Conservation (phyloP, 2,888 invertebrate species). For the Chloroclystis v-ata region DNA sequence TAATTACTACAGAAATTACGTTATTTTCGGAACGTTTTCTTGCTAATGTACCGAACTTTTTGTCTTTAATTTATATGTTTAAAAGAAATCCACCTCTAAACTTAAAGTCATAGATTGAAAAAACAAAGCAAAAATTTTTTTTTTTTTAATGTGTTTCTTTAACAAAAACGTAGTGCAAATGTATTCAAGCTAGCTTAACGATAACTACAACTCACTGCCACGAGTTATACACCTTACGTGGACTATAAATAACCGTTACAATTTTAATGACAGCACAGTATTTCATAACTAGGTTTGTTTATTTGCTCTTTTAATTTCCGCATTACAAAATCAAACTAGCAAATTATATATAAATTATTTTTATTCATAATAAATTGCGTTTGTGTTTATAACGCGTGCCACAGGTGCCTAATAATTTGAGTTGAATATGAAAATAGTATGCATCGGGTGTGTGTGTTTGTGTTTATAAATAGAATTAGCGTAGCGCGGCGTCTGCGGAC, state of each 20-base stretch:
- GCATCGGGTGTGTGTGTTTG: conserved; percentile 51
- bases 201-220: too few relatives aligned
- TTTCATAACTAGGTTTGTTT: neutral
- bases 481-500: conserved; percentile 72
- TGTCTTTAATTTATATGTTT: too few relatives aligned
- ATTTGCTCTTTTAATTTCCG: neutral
- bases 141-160: too few relatives aligned
- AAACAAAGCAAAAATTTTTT: too few relatives aligned
- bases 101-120: too few relatives aligned
- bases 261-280: conserved; percentile 1
- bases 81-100: too few relatives aligned
- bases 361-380: neutral
- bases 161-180: too few relatives aligned
- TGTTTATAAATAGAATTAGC: conserved; percentile 70
- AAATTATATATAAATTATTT: too few relatives aligned
- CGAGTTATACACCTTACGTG: neutral
- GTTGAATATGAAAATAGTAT: conserved; percentile 60
- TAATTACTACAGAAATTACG: too few relatives aligned
- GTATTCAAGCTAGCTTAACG: too few relatives aligned
- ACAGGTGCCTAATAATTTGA: conserved; percentile 37
- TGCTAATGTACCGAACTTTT: too few relatives aligned
- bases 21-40: too few relatives aligned
- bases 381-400: neutral
- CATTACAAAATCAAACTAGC: neutral
- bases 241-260: neutral